Evolutionary conservation across 1,140 invertebrate species (phyloP).

Genomic region (Lepidostoma basale): DNA sequence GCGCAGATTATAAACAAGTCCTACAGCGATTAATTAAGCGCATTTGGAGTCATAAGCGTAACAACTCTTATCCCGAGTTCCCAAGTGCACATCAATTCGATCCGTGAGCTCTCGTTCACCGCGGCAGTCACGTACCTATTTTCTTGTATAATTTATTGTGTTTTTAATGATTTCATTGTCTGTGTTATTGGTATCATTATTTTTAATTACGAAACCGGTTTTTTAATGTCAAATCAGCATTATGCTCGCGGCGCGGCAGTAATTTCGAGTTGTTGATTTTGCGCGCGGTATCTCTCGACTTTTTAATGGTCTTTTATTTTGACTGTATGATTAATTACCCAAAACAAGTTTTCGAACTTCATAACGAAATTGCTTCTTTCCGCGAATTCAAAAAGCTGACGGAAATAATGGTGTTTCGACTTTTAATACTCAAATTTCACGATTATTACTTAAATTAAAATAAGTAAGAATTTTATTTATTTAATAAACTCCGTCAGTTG

Average conservation of each 20-base stretch:
- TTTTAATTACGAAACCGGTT: slow-evolving; percentile 7
- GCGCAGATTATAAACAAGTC: not conserved
- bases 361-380: too few relatives aligned
- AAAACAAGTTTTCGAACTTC: too few relatives aligned
- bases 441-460: too few relatives aligned
- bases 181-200: slow-evolving; percentile 11
- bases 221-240: not conserved
- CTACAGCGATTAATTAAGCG: not conserved
- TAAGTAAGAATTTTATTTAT: too few relatives aligned
- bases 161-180: slow-evolving; percentile 8
- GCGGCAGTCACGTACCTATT: too few relatives aligned
- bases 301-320: not conserved
- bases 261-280: slow-evolving; percentile 14
- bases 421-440: too few relatives aligned
- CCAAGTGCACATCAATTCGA: not conserved
- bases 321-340: not conserved
- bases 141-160: not conserved
- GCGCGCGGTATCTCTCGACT: not conserved
- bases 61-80: not conserved
- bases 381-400: too few relatives aligned
- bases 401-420: too few relatives aligned
- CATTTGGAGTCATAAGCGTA: slow-evolving; percentile 3
- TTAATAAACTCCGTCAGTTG: too few relatives aligned
- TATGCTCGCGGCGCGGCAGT: not conserved
- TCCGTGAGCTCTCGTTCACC: not conserved